Evolutionary conservation across 2,797 vertebrate genomes (phyloP).

Genomic region (Helicolenus hilgendorfi): DNA sequence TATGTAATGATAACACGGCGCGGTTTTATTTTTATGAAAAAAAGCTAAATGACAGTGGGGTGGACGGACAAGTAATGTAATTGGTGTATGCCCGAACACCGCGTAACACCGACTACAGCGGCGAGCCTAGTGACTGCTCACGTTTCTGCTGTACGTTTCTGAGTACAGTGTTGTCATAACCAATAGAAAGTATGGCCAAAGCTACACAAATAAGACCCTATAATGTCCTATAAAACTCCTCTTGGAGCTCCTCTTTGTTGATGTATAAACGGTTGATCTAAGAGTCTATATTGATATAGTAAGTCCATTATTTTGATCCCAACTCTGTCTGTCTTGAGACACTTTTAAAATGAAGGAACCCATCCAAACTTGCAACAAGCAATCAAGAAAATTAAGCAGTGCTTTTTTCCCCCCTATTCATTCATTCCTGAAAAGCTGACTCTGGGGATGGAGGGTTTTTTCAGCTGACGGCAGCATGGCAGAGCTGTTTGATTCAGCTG

Average conservation of each 20-base stretch:
- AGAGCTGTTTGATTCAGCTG: constrained; percentile 65
- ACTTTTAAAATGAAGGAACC: background rate
- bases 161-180: background rate
- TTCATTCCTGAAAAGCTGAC: constrained; percentile 76
- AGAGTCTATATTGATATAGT: background rate
- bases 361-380: constrained; percentile 35
- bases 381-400: constrained; percentile 66
- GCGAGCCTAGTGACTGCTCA: background rate
- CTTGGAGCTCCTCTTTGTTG: background rate
- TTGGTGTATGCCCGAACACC: no score
- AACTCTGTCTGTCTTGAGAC: background rate
- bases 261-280: background rate
- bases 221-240: background rate
- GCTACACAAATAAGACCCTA: background rate
- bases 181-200: background rate
- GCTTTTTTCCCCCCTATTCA: background rate
- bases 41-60: no score
- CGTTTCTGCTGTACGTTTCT: background rate
- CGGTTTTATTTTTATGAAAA: no score
- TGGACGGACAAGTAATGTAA: no score
- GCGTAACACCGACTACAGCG: no score
- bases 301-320: background rate
- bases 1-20: no score
- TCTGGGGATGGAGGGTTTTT: constrained; percentile 53
- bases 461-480: constrained; percentile 69